Base-by-base conservation (phyloP, 2,888 invertebrate species). In the Hemithea aestivaria region DNA sequence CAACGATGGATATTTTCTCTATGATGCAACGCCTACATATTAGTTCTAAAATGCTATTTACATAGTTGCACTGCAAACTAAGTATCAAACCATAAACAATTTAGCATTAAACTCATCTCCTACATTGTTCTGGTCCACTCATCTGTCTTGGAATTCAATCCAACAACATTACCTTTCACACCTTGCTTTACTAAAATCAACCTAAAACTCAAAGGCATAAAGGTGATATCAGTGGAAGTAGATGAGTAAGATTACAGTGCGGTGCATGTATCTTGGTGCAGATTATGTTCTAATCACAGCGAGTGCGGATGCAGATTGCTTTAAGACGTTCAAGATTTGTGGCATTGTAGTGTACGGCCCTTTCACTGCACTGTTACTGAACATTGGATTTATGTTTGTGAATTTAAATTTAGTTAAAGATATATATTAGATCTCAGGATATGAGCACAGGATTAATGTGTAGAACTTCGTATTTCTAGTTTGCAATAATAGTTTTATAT, bases 231-330 rank as follows among this genome's bases (percentile, higher is more conserved):
- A n/a, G 23, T 20, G 23, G 1, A 7, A 10, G 16, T 9, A 29
- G 3, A 20, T 36, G 10, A 12, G 21, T 20, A 11, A 37, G 35
- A 36, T 41, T 33, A 33, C 26, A 41, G 21, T 41, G 25, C 33
- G 22, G 32, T 37, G 41, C 32, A 36, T 42, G 29, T 28, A 16
- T 41, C 26, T 33, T 35, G 28, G 35, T 8, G 12, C 8, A 48
- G 41, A 46, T 45, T 41, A 49, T 44, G 50, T 40, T 50, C 41
- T 52, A 50, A 50, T 52, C 45, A 45, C 38, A 10, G 30, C 37
- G 27, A 37, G 43, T 40, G 37, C 24, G 32, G 45, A 46, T 49
- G 45, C 41, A 46, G 44, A 46, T 48, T 43, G 33, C 36, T 38
- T 21, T 31, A 32, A 25, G 35, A 32, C 35, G 31, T 35, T 7